These are phyloP conservation scores for Acrocyrtus sp. DNA, from an alignment of 2,888 invertebrate genomes.

Conservation along the genomic window DNA sequence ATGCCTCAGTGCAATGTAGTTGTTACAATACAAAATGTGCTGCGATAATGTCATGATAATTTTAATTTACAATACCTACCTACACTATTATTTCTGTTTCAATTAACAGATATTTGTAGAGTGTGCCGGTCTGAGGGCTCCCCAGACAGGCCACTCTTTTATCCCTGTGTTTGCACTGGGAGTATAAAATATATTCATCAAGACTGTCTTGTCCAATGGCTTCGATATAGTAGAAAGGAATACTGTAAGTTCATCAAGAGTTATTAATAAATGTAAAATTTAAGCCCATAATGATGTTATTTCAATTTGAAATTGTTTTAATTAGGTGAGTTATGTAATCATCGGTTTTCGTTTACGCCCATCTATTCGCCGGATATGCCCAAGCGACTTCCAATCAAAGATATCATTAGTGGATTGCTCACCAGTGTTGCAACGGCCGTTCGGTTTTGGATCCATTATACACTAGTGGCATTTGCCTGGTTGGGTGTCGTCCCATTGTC, in stretches of 20 bases:
- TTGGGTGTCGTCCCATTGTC: conserved; percentile 90
- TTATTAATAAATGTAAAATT: too few relatives aligned
- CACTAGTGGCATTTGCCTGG: conserved; percentile 97
- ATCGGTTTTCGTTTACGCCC: conserved; percentile 97
- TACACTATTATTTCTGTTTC: neutral
- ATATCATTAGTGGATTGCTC: conserved; percentile 89
- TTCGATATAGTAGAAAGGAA: conserved; percentile 98
- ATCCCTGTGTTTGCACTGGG: conserved; percentile 99
- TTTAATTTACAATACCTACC: neutral
- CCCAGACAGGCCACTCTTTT: conserved; percentile 91
- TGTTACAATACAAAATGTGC: neutral
- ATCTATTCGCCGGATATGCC: conserved; percentile 99
- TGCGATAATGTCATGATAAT: too few relatives aligned
- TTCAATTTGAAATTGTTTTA: too few relatives aligned
- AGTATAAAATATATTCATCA: conserved; percentile 99
- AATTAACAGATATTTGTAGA: conserved; percentile 88
- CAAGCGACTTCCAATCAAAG: conserved; percentile 90
- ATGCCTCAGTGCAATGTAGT: too few relatives aligned
- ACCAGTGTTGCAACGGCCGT: conserved; percentile 91
- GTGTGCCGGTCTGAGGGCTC: conserved; percentile 96
- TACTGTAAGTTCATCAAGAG: conserved; percentile 80
- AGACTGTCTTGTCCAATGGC: conserved; percentile 98
- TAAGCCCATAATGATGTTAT: too few relatives aligned
- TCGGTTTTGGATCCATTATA: conserved; percentile 97
- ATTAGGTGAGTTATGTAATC: conserved; percentile 86